Conservation (phyloP, 1,140 invertebrate species). For the Xylocopa sonorina region DNA sequence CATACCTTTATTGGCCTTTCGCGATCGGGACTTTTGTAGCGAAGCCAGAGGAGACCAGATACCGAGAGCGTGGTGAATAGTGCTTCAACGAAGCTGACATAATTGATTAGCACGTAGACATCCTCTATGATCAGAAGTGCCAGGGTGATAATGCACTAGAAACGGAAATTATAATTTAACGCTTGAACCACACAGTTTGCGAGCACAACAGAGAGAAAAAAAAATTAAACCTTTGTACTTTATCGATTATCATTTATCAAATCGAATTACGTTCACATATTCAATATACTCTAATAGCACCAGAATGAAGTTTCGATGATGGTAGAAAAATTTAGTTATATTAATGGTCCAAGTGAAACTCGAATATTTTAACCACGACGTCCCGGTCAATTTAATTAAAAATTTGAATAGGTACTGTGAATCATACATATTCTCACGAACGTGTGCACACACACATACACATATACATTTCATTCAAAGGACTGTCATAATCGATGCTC, state of each 20-base stretch:
- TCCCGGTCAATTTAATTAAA: not conserved
- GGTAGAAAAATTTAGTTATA: too few species aligned
- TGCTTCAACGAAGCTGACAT: constrained; percentile 96
- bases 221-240: not conserved
- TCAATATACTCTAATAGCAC: too few species aligned
- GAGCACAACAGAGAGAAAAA: constrained; percentile 41
- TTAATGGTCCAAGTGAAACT: too few species aligned
- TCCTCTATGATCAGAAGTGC: constrained; percentile 93
- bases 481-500: constrained; percentile 34
- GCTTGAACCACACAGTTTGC: constrained; percentile 37
- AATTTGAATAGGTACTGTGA: constrained; percentile 4
- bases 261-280: too few species aligned
- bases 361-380: too few species aligned
- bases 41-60: constrained; percentile 92
- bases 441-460: too few species aligned
- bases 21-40: constrained; percentile 91
- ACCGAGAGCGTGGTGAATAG: constrained; percentile 96
- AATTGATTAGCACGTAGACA: constrained; percentile 95
- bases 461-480: not conserved
- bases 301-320: too few species aligned
- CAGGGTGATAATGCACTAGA: constrained; percentile 90
- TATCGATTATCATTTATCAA: not conserved
- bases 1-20: constrained; percentile 93
- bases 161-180: constrained; percentile 73
- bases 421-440: too few species aligned